Evolutionary conservation across 2,113 vertebrate genomes (phyloP).

Genomic region (Fulmarus glacialis): DNA sequence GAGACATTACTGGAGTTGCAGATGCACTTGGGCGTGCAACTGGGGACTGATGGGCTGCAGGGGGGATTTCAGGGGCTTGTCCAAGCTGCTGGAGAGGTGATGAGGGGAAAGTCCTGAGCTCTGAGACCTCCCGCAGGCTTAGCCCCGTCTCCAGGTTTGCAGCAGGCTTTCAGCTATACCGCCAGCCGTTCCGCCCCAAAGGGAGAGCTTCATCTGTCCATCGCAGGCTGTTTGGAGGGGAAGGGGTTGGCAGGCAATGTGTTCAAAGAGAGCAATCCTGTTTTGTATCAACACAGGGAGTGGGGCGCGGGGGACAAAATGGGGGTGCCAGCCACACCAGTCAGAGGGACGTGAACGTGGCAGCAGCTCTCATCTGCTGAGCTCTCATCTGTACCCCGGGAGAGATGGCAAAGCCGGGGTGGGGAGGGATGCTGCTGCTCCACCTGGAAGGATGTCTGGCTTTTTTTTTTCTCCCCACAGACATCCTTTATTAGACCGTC

Average conservation of each 20-base stretch:
- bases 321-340: background rate
- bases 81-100: background rate
- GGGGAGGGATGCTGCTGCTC: background rate
- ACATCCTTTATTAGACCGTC: background rate
- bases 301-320: accelerated
- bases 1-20: background rate
- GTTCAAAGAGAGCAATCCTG: background rate
- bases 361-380: background rate
- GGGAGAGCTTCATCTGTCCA: background rate
- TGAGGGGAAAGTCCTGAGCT: background rate
- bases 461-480: accelerated
- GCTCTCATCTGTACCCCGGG: background rate
- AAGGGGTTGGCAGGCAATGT: background rate
- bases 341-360: background rate
- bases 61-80: background rate
- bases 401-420: background rate
- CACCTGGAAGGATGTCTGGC: background rate
- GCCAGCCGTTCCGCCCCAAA: background rate
- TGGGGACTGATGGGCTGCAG: accelerated
- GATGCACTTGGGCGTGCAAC: background rate
- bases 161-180: background rate
- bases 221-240: background rate
- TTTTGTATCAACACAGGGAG: background rate
- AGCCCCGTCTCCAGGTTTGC: background rate
- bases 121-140: background rate